Conservation (phyloP, 2,113 vertebrate genomes). For the Cephalopholis sonnerati region DNA sequence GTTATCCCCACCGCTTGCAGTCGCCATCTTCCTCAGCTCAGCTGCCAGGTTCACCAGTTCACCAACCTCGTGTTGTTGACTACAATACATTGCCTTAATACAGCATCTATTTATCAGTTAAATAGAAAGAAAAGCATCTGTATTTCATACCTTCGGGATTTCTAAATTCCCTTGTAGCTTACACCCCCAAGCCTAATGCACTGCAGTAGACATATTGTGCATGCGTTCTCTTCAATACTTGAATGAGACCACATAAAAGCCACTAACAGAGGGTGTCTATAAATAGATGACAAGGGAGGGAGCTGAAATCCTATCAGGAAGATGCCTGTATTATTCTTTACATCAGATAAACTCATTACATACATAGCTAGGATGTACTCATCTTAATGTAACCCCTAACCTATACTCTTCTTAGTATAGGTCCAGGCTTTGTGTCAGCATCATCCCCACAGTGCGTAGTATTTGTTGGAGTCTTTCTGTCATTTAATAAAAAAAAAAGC, state of each 20-base stretch:
- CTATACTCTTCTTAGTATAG: neutral
- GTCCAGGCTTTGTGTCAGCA: neutral
- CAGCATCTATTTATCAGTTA: too few species aligned
- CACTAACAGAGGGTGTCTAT: neutral
- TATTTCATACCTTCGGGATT: too few species aligned
- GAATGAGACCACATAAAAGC: neutral
- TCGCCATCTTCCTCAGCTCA: too few species aligned
- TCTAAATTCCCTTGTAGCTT: too few species aligned
- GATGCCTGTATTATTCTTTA: neutral
- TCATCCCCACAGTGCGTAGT: neutral
- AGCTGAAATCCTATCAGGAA: neutral
- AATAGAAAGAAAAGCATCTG: too few species aligned
- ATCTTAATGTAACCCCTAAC: neutral
- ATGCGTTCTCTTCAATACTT: neutral
- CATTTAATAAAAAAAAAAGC: neutral
- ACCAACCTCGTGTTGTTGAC: too few species aligned
- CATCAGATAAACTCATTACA: neutral
- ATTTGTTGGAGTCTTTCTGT: neutral
- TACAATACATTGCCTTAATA: too few species aligned
- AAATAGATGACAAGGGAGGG: neutral
- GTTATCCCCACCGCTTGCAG: too few species aligned
- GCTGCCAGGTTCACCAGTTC: too few species aligned
- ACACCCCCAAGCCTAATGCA: neutral
- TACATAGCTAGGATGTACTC: neutral
- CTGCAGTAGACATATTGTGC: neutral